phyloP scores from a whole-genome alignment of 2,797 vertebrate species.

The Centropyge bicolor region DNA sequence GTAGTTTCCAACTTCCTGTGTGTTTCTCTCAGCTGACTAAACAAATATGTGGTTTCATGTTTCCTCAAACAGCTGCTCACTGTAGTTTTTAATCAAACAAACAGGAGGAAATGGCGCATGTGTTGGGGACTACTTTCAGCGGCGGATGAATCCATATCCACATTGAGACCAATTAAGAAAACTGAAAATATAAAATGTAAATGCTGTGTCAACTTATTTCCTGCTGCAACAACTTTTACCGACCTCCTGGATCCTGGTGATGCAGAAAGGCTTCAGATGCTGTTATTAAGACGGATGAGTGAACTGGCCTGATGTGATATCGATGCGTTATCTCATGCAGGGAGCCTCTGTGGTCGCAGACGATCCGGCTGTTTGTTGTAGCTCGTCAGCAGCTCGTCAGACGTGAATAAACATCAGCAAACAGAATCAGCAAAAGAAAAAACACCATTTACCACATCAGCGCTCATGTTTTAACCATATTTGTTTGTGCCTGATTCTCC shows the following conservation, averaged over 20 bases:
- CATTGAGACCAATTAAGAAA: no score
- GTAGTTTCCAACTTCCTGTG: background rate
- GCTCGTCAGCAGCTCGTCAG: background rate
- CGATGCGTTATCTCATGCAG: background rate
- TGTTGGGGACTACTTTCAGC: no score
- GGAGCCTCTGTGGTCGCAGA: background rate
- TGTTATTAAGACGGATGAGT: background rate
- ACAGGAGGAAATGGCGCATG: background rate
- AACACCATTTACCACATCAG: background rate
- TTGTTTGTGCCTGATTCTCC: background rate
- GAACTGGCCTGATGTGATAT: background rate
- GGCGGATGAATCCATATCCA: no score
- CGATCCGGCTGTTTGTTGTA: background rate
- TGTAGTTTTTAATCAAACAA: background rate
- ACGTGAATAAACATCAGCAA: conserved; percentile 14
- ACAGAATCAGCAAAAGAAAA: background rate
- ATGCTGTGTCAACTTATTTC: background rate
- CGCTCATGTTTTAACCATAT: background rate
- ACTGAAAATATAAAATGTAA: no score
- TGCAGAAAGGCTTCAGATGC: background rate
- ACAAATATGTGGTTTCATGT: background rate
- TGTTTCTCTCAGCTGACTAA: background rate
- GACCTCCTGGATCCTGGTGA: background rate
- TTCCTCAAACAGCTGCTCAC: background rate
- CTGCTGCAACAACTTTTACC: background rate